Base-by-base conservation (phyloP, 2,888 invertebrate species). In the Alsophila aescularia region DNA sequence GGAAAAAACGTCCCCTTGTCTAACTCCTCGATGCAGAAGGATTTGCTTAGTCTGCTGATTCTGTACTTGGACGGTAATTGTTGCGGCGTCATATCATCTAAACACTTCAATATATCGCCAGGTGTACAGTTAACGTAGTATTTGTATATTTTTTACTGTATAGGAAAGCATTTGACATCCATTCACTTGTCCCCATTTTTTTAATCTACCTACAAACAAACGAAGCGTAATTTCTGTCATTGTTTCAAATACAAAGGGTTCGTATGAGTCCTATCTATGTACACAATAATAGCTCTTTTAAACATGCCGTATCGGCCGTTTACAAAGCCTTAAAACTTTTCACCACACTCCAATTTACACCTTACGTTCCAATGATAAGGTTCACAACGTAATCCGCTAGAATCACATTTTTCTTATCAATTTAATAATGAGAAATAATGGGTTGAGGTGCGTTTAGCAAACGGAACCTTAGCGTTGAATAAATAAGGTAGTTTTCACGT, bases 381-480 rank as follows among this genome's bases (percentile, higher is more conserved):
- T 64, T 64, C 54, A 77, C 75, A 80, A 71, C 72, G 66, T 69
- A 56, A 67, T 71, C 61, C 53, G 54, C 52, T 66, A 55, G 52
- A 63, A 68, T 70, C 67, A 66, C 69, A 78, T 79, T 82, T 83
- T 87, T 85, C 83, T 86, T 88, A 87, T 88, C 85, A 85, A 87
- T 87, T 88, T 87, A 87, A 87, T 87, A 85, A 88, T 84, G 82
- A 86, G 81, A 81, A 87, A 83, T 87, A 84, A 86, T 79, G 80
- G 41, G 47, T 24, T 29, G 27, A 42, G 51, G 56, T 15, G 42
- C 45, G 24, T 34, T 52, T 34, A 47, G 57, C 40, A 72, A 79
- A 75, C 53, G 59, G 58, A 52, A 60, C 73, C 66, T 72, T 81
- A 71, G 40, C 10, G 9, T 45, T 41, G 21, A 43, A 16, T 41